Percentiles rank a stretch among this genome's conserved stretches.
Conservation (phyloP, 2,888 invertebrate genomes). For the Nudaria mundana region DNA sequence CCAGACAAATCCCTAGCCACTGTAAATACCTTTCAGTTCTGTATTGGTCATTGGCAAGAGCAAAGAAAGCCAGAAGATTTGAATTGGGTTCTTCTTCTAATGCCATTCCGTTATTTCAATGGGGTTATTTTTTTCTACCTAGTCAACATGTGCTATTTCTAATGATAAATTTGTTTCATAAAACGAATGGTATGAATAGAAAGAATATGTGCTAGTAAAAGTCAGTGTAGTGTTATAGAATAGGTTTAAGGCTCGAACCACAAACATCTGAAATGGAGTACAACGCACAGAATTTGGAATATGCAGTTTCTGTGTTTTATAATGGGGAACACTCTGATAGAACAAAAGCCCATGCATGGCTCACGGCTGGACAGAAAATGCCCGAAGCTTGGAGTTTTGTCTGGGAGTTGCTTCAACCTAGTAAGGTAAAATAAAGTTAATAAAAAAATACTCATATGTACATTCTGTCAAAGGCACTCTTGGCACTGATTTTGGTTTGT, state of each 20-base stretch:
- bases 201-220: conserved; percentile 1
- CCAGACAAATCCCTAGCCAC: too few species aligned
- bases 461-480: neutral
- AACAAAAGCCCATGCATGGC: conserved; percentile 91
- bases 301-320: conserved; percentile 86
- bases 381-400: conserved; percentile 96
- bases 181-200: neutral
- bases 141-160: too few species aligned
- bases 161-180: too few species aligned
- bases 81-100: too few species aligned
- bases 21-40: too few species aligned
- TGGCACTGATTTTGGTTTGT: neutral
- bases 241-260: neutral
- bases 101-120: too few species aligned
- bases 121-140: too few species aligned
- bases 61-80: too few species aligned
- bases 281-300: conserved; percentile 84
- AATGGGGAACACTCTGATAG: conserved; percentile 83
- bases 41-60: too few species aligned
- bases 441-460: neutral
- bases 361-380: conserved; percentile 91
- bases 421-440: conserved; percentile 82
- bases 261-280: conserved; percentile 75
- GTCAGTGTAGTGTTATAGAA: conserved; percentile 3
- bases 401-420: conserved; percentile 92